Conservation (phyloP, 92 coral and sea anemone species). For the Scolanthus callimorphus region DNA sequence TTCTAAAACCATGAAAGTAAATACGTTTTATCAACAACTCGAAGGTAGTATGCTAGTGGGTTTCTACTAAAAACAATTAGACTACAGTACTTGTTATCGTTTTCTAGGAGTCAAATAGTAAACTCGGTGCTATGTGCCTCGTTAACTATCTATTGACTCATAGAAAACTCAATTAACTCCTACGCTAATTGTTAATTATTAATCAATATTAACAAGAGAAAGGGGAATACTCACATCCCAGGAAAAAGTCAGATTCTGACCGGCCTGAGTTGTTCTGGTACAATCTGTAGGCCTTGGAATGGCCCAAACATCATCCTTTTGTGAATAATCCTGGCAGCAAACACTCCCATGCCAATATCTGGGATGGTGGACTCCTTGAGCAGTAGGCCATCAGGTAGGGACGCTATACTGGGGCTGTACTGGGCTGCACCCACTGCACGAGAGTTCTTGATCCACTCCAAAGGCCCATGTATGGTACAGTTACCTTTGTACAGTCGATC, state of each 20-base stretch:
- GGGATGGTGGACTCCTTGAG: slow-evolving; percentile 34
- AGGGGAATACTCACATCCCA: slow-evolving; percentile 54
- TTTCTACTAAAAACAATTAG: too few species aligned
- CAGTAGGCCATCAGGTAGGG: slow-evolving; percentile 26
- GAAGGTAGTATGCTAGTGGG: too few species aligned
- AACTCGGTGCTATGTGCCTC: too few species aligned
- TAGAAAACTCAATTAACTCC: too few species aligned
- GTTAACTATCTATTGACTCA: too few species aligned
- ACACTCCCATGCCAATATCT: slow-evolving; percentile 30
- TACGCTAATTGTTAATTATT: too few species aligned
- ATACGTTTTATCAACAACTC: too few species aligned
- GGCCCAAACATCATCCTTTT: slow-evolving; percentile 58
- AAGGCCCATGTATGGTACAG: slow-evolving; percentile 36
- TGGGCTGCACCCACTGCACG: slow-evolving; percentile 8
- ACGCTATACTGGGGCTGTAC: slow-evolving; percentile 18
- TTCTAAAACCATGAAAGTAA: too few species aligned
- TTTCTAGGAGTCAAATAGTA: too few species aligned
- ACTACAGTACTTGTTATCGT: too few species aligned
- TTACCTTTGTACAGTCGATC: slow-evolving; percentile 34
- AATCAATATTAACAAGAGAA: too few species aligned
- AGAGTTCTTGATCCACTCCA: slow-evolving; percentile 30
- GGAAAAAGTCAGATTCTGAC: slow-evolving; percentile 17
- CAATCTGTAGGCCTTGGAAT: slow-evolving; percentile 31
- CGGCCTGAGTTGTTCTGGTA: slow-evolving; percentile 16
- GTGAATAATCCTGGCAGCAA: slow-evolving; percentile 30